Base-by-base conservation (phyloP, 2,888 invertebrate species). In the Operophtera brumata region DNA sequence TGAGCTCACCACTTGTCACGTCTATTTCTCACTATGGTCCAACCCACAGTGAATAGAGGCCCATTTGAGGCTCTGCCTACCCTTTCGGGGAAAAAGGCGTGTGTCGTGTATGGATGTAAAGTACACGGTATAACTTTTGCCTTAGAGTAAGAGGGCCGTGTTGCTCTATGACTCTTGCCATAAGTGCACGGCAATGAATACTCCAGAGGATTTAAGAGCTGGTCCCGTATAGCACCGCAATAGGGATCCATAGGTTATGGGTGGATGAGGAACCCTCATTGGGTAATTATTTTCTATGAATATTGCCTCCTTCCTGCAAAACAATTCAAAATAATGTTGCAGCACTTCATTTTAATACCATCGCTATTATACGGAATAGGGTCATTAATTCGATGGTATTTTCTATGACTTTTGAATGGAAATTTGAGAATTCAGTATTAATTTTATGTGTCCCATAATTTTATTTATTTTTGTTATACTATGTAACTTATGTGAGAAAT, bases 291-390 rank as follows among this genome's bases (percentile, higher is more conserved):
- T 36, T 35, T 41, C 28, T 40, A 41, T 35, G 40, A 51, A 14
- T 39, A 51, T 39, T 40, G 45, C 45, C 11, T 28, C 25, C 26
- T 20, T 28, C 25, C 26, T 20, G 4, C 20, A 30, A 34, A 20
- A 9, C 32, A 13, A 51, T 51, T 51, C 34, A 40, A 28, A 40
- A n/a, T 40, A 40, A 45, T 45, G 34, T 35, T 1, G 6, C 25
- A 3, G 10, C 32, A 5, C 35, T 51, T 45, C 14, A 28, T 35
- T 51, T 45, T 20, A 43, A 44, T 37, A 30, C 10, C 36, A 13
- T 49, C 49, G 37, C 37, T 50, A 43, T 37, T 30, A 10, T 32
- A 39, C 49, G 43, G 43, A 50, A 30, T 41, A 14, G 35, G 9
- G 9, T 13, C n/a, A 49, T 49, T 42, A 47, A 25, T 40, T 36